phyloP scores from a whole-genome alignment of 2,888 invertebrate species.

The Drosophila prostipennis region DNA sequence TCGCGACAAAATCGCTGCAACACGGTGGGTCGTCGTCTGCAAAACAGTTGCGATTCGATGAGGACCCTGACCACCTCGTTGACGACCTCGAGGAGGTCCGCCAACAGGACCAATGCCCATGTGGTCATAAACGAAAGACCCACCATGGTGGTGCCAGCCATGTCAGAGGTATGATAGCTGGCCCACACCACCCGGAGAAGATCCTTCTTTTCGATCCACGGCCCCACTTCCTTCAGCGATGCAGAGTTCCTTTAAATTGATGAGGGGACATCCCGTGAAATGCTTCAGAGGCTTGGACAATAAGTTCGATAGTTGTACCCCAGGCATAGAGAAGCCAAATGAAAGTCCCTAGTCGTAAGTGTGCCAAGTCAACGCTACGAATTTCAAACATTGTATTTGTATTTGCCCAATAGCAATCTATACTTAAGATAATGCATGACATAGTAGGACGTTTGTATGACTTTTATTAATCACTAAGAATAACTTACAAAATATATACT shows the following conservation, averaged over 20 bases:
- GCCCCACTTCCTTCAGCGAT: slow-evolving; percentile 74
- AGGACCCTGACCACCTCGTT: slow-evolving; percentile 83
- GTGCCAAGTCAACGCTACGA: slow-evolving; percentile 53
- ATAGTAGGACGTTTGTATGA: slow-evolving; percentile 25
- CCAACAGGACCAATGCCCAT: slow-evolving; percentile 79
- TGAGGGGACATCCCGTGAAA: neutral
- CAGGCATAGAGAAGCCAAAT: slow-evolving; percentile 37
- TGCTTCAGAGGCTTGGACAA: slow-evolving; percentile 71
- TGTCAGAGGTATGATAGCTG: slow-evolving; percentile 84
- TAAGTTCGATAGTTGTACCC: slow-evolving; percentile 67
- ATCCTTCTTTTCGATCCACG: slow-evolving; percentile 63
- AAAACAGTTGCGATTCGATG: slow-evolving; percentile 84
- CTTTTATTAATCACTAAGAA: slow-evolving; percentile 12
- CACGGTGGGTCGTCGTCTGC: slow-evolving; percentile 82
- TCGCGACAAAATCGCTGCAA: slow-evolving; percentile 82
- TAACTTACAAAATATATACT: neutral
- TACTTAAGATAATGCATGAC: slow-evolving; percentile 48
- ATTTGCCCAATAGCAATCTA: slow-evolving; percentile 36
- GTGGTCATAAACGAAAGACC: slow-evolving; percentile 82
- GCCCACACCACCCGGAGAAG: slow-evolving; percentile 69
- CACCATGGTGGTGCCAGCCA: slow-evolving; percentile 75
- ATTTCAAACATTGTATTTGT: slow-evolving; percentile 48
- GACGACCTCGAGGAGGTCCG: slow-evolving; percentile 83
- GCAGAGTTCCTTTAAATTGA: slow-evolving; percentile 66
- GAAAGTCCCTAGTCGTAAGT: slow-evolving; percentile 32